Conservation (phyloP, 2,888 invertebrate species). For the Eristalinus aeneus region DNA sequence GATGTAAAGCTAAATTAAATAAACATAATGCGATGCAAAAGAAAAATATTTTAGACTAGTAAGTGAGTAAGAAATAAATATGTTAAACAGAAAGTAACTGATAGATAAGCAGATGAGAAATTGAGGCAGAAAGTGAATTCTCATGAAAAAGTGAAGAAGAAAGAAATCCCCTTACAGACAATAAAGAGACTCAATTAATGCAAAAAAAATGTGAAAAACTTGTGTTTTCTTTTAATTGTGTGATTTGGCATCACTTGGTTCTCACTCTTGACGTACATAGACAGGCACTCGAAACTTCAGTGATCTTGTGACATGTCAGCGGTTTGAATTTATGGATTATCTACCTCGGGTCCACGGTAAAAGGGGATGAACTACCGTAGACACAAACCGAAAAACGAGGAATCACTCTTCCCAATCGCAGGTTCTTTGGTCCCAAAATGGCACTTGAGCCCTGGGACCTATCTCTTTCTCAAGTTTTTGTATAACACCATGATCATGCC, state of each 20-base stretch:
- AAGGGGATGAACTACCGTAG: too few species aligned
- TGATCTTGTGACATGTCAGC: too few species aligned
- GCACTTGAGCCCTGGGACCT: too few species aligned
- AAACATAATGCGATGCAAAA: slow-evolving; percentile 38
- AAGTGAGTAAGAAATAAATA: slow-evolving; percentile 45
- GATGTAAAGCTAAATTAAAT: slow-evolving; percentile 62
- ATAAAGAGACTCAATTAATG: slow-evolving; percentile 73
- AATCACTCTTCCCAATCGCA: too few species aligned
- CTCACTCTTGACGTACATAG: too few species aligned
- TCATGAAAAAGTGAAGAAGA: slow-evolving; percentile 11
- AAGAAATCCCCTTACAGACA: slow-evolving; percentile 72
- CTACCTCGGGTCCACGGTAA: too few species aligned
- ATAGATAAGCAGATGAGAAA: slow-evolving; percentile 42
- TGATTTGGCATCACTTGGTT: background rate
- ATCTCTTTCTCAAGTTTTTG: too few species aligned
- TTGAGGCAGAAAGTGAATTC: slow-evolving; percentile 45
- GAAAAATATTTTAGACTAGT: slow-evolving; percentile 60
- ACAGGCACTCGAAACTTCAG: too few species aligned
- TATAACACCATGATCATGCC: too few species aligned
- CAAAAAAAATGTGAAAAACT: slow-evolving; percentile 1
- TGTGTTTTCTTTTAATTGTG: background rate
- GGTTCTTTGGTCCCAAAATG: too few species aligned
- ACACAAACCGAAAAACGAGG: too few species aligned
- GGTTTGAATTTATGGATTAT: too few species aligned
- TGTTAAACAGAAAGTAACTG: slow-evolving; percentile 19